Conservation (phyloP, 1,140 invertebrate genomes). For the Pogonomyrmex californicus region DNA sequence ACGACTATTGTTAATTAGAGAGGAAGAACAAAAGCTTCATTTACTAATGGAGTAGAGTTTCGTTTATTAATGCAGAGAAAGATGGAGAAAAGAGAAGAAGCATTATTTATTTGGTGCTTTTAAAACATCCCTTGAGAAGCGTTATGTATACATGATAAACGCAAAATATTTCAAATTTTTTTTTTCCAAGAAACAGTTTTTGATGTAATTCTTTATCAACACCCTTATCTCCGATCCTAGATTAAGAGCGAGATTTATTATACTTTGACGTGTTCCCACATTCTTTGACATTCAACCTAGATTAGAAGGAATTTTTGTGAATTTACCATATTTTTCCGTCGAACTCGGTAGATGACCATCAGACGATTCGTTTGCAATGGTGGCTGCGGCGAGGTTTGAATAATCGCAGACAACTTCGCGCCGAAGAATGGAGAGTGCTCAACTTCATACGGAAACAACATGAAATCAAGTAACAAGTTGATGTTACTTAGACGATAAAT, state of each 20-base stretch:
- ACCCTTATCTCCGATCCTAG: not conserved
- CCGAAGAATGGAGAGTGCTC: not conserved
- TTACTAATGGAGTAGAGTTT: not conserved
- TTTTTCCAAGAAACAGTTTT: not conserved
- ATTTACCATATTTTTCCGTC: not conserved
- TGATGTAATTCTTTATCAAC: not conserved
- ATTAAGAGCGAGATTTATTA: not conserved
- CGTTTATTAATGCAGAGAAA: constrained; percentile 1
- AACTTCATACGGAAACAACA: not conserved
- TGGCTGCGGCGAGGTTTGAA: not conserved
- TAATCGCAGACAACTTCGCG: not conserved
- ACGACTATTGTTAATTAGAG: not conserved
- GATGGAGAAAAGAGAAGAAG: not conserved
- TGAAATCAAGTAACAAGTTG: too few relatives aligned
- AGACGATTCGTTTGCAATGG: not conserved
- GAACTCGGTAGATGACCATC: not conserved
- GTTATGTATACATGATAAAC: not conserved
- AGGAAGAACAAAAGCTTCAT: not conserved
- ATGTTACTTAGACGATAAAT: too few relatives aligned
- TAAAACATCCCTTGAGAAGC: not conserved
- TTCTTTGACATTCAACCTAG: too few relatives aligned
- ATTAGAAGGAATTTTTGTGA: not conserved
- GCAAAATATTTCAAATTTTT: not conserved
- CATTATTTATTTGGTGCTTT: not conserved
- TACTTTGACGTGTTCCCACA: constrained; percentile 1